These are phyloP conservation scores for Drosophila anomelani DNA, from an alignment of 2,888 invertebrate genomes.

Conservation along the genomic window DNA sequence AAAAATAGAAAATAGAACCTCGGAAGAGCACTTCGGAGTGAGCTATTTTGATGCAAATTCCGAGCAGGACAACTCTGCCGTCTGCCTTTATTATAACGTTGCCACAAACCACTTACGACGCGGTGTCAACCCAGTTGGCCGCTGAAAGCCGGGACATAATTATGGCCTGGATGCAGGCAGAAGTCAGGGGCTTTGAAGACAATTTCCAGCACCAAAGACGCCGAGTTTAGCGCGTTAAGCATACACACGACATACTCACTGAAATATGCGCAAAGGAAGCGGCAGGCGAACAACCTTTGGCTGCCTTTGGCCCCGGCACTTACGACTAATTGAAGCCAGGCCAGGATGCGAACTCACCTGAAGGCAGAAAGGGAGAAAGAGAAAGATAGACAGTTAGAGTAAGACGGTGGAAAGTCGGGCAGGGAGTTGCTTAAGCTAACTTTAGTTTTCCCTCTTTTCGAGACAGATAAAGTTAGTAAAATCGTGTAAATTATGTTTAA, in stretches of 20 bases:
- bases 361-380: conserved; percentile 38
- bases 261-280: conserved; percentile 36
- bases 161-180: conserved; percentile 58
- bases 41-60: conserved; percentile 23
- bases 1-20: conserved; percentile 3
- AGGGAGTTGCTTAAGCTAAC: conserved; percentile 35
- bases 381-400: conserved; percentile 15
- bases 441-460: conserved; percentile 17
- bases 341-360: conserved; percentile 63
- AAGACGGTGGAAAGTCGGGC: conserved; percentile 6
- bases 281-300: conserved; percentile 7
- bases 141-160: conserved; percentile 62
- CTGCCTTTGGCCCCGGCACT: conserved; percentile 62
- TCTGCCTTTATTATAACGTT: neutral
- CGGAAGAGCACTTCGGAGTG: conserved; percentile 9
- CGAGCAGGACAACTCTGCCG: conserved; percentile 1
- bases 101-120: conserved; percentile 25
- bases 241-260: conserved; percentile 25
- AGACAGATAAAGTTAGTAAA: conserved; percentile 69
- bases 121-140: conserved; percentile 42
- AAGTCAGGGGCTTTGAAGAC: conserved; percentile 62
- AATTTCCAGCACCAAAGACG: conserved; percentile 63
- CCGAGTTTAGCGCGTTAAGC: conserved; percentile 48
- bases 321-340: conserved; percentile 79
- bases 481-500: conserved; percentile 80